These are phyloP conservation scores for Epinephelus malabaricus DNA, from an alignment of 2,797 vertebrate species.

Conservation along the genomic window DNA sequence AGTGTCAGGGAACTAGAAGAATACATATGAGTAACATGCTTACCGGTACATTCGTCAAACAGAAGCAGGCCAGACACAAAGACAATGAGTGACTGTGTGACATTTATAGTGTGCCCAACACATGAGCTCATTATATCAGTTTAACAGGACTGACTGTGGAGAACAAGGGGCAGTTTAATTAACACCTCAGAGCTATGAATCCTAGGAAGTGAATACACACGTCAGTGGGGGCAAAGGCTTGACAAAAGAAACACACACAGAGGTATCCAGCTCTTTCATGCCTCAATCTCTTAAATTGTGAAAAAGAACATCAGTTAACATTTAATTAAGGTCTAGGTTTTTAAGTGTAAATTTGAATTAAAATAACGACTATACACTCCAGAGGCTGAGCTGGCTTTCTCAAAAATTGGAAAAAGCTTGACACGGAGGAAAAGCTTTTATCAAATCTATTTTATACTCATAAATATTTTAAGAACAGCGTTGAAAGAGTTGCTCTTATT, in stretches of 20 bases:
- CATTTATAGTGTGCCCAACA: not conserved
- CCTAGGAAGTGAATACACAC: conserved; percentile 20
- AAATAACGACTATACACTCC: not conserved
- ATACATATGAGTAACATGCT: not conserved
- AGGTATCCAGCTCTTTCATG: conserved; percentile 6
- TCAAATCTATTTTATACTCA: not conserved
- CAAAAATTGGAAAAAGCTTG: not conserved
- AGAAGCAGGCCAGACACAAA: conserved; percentile 8
- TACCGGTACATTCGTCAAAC: not conserved
- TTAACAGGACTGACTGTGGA: conserved; percentile 1
- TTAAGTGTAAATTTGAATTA: not conserved
- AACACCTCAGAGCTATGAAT: conserved; percentile 39
- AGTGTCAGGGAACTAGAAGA: not conserved
- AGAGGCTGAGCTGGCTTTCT: not conserved
- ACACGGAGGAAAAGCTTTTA: not conserved
- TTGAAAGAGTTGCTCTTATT: conserved; percentile 13
- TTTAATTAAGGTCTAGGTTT: conserved; percentile 13
- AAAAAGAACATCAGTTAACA: conserved; percentile 2
- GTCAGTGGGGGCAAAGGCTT: conserved; percentile 18
- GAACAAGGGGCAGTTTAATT: conserved; percentile 36
- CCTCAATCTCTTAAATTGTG: conserved; percentile 3
- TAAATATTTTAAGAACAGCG: conserved; percentile 6
- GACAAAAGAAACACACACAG: conserved; percentile 8
- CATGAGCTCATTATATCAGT: conserved; percentile 11
- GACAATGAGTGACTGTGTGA: not conserved